phyloP scores from a whole-genome alignment of 2,888 invertebrate genomes.

The Priocnemis perturbator region DNA sequence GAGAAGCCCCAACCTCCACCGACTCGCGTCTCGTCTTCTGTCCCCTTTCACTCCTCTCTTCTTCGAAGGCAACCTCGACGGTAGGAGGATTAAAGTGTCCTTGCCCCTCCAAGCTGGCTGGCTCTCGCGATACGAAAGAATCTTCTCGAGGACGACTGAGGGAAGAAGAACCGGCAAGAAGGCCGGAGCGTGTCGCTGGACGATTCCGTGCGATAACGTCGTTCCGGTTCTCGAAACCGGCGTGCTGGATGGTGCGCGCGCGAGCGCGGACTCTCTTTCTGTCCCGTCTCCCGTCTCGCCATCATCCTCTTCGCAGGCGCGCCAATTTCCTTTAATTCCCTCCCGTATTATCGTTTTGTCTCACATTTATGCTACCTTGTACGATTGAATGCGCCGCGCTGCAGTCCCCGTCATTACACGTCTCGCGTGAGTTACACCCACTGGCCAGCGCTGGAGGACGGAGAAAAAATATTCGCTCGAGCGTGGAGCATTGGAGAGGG shows the following conservation, averaged over 20 bases:
- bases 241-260: constrained; percentile 48
- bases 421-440: no score
- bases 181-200: constrained; percentile 50
- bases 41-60: neutral
- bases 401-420: no score
- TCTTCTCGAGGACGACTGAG: constrained; percentile 42
- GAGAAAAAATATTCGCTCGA: no score
- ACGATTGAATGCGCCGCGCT: no score
- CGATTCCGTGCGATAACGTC: constrained; percentile 59
- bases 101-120: constrained; percentile 40
- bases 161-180: constrained; percentile 48
- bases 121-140: constrained; percentile 33
- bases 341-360: no score
- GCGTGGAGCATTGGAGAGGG: no score
- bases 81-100: constrained; percentile 49
- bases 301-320: constrained; percentile 11
- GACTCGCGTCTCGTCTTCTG: constrained; percentile 6
- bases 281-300: constrained; percentile 3
- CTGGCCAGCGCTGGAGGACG: no score
- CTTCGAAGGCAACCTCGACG: constrained; percentile 30
- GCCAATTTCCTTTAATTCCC: constrained; percentile 23
- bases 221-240: constrained; percentile 59
- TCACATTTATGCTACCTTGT: no score
- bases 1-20: neutral
- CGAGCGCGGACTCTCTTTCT: constrained; percentile 50